Evolutionary conservation across 2,113 vertebrate genomes (phyloP).

Genomic region (Corydoras maculifer): DNA sequence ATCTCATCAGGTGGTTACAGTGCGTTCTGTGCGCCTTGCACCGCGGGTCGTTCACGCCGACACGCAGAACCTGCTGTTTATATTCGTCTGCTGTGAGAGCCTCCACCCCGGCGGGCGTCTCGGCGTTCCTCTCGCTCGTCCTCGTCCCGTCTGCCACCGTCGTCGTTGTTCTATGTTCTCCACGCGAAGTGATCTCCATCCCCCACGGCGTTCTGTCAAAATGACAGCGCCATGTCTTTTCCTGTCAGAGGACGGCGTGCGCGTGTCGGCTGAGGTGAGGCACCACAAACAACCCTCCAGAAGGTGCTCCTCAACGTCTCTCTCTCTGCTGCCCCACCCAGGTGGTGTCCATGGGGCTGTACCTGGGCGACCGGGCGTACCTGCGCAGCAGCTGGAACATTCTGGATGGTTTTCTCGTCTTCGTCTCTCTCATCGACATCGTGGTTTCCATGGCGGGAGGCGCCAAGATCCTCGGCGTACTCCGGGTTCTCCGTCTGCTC

Average conservation of each 20-base stretch:
- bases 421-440: slow-evolving; percentile 80
- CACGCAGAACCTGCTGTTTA: neutral
- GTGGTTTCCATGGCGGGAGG: slow-evolving; percentile 79
- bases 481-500: slow-evolving; percentile 76
- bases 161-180: neutral
- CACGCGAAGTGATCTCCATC: slow-evolving; percentile 1
- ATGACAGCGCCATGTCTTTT: slow-evolving; percentile 35
- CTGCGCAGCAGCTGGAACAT: slow-evolving; percentile 85
- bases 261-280: neutral
- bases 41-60: neutral
- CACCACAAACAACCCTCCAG: neutral
- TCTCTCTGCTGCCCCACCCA: slow-evolving; percentile 39
- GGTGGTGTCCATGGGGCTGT: slow-evolving; percentile 80
- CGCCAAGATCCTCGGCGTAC: slow-evolving; percentile 80
- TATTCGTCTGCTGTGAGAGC: neutral
- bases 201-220: slow-evolving; percentile 50
- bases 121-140: neutral
- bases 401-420: slow-evolving; percentile 82
- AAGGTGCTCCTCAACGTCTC: neutral
- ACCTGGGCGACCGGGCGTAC: slow-evolving; percentile 77
- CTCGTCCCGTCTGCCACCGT: slow-evolving; percentile 8
- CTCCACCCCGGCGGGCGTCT: neutral
- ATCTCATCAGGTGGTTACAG: slow-evolving; percentile 14
- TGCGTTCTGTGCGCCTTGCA: slow-evolving; percentile 12
- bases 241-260: neutral